Base-by-base conservation (phyloP, 2,113 vertebrate species). In the Pampusana beccarii region DNA sequence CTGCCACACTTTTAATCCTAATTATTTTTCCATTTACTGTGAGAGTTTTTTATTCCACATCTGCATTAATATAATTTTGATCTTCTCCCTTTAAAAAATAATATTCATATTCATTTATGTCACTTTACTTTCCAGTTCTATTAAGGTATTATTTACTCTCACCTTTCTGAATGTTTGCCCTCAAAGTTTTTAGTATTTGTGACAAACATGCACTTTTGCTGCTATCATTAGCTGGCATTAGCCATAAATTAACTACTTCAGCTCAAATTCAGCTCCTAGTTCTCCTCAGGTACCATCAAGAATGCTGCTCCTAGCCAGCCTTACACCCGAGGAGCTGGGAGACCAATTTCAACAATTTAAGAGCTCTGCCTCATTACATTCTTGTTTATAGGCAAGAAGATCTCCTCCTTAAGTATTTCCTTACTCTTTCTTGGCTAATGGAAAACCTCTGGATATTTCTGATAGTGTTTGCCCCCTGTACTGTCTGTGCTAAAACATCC, bases 1-100 rank as follows among this genome's bases (percentile, higher is more conserved):
- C 61, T 89, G 74, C 44, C 15, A 48, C 31, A 50, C 11, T 46
- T 87, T 62, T 91, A 29, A 82, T 92, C 46, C 77, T 92, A 87
- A 89, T 94, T 91, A 75, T 85, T 93, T 91, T 84, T 91, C 70
- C 57, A 85, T 19, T 92, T 95, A 10, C 36, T 79, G 21, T 13
- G 6, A 66, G 42, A 69, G 16, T 72, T 91, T 92, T 44, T 82
- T 91, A 42, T 44, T 93, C 44, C 36, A 46, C 31, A 58, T 80
- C 42, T 95, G 23, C 61, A 62, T 70, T 79, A 79, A 61, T 61
- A 15, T 42, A n/a, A 84, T 9, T 88, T 91, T 74, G 21, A 3
- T 14, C 36, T 71, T 88, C 48, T 78, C 7, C 21, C 33, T 84
- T 79, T 83, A 34, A 83, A 90, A 87, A 64, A 48, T n/a, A 44